Base-by-base conservation (phyloP, 2,797 vertebrate genomes). In the Coracias cyanogaster region DNA sequence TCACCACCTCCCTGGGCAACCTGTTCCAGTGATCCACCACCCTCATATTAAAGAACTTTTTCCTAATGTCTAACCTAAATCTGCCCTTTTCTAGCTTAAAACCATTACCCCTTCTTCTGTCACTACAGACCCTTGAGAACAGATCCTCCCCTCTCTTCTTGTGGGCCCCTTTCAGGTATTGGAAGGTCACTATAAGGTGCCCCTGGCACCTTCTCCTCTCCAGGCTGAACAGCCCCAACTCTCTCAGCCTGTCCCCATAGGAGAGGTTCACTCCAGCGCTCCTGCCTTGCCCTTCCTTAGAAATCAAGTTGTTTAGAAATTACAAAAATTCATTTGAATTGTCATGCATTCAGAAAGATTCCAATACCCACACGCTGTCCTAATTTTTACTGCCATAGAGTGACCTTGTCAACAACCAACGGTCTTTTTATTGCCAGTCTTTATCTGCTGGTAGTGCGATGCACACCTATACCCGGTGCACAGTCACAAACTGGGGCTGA, bases 401-500 rank as follows among this genome's bases (percentile, higher is more conserved):
- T 20, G 49, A 66, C 37, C 82, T 65, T 28, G 46, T 43, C 77
- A 82, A 24, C 60, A 77, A 29, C 55, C 52, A 41, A 10, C 3
- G 7, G 48, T 16, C 31, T 37, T 35, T 84, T 51, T 12, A 58
- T 18, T 51, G 54, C 37, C 54, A 21, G 60, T 5, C 67, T 35
- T 46, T 9, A 9, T 12, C 72, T 37, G 67, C 11, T 0, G 0
- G 58, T 9, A 64, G 64, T 0, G 0, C 1, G n/a, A 26, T 6
- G 31, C 0, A 0, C 25, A 4, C n/a, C 35, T 0, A 0, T 3
- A 41, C 29, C 26, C 2, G 2, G 54, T 4, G 55, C 61, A 16
- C 24, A 6, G 20, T 9, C 72, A 78, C 46, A 29, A 1, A 11
- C 39, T 0, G 5, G 55, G 45, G 43, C 78, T 31, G 55, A 58